These are phyloP conservation scores for Brenthis daphne DNA, from an alignment of 2,888 invertebrate genomes.

Conservation along the genomic window DNA sequence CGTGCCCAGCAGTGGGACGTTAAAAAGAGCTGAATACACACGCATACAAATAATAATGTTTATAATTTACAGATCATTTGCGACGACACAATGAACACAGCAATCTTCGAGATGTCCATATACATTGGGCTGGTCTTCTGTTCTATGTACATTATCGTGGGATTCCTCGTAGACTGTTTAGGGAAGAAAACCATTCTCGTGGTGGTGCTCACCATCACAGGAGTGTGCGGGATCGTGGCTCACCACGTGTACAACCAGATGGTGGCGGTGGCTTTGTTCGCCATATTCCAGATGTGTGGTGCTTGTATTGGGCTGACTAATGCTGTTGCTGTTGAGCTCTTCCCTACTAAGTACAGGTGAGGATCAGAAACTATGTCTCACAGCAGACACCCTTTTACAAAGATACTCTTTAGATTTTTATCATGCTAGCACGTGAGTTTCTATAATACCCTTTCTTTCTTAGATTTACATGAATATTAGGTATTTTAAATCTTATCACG, in stretches of 20 bases:
- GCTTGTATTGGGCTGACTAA: constrained; percentile 82
- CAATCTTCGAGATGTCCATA: constrained; percentile 85
- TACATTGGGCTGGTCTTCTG: constrained; percentile 85
- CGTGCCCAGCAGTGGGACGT: too few species aligned
- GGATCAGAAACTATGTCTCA: not conserved
- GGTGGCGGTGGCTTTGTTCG: constrained; percentile 82
- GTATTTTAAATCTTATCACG: too few species aligned
- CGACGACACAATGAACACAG: constrained; percentile 79
- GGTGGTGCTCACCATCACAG: constrained; percentile 74
- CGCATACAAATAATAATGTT: too few species aligned
- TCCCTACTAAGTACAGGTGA: constrained; percentile 80
- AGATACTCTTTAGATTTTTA: too few species aligned
- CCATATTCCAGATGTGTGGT: constrained; percentile 79
- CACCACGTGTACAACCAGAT: constrained; percentile 83
- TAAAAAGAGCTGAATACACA: too few species aligned
- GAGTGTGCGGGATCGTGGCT: constrained; percentile 81
- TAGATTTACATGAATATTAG: too few species aligned
- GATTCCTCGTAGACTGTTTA: constrained; percentile 79
- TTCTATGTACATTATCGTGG: constrained; percentile 84
- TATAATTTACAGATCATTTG: constrained; percentile 60
- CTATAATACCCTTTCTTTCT: too few species aligned
- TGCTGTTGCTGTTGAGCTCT: constrained; percentile 82
- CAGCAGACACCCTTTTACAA: too few species aligned
- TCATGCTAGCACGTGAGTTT: too few species aligned
- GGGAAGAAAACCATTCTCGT: constrained; percentile 82